These are phyloP conservation scores for Harpagus bidentatus DNA, from an alignment of 2,113 vertebrate species.

Conservation along the genomic window DNA sequence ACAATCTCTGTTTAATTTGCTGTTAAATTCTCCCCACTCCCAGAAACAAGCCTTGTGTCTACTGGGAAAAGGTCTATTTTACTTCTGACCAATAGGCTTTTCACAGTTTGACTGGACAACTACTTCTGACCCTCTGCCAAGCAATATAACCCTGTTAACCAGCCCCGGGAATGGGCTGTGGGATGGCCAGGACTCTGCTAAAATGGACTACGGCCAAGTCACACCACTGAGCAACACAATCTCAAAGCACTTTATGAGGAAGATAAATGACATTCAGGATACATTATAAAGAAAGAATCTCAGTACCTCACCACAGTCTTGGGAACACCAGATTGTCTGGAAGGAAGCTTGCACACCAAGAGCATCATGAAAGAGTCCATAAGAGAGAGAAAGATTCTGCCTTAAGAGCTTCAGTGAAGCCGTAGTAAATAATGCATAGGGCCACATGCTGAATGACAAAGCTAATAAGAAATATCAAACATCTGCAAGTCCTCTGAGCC, in stretches of 20 bases:
- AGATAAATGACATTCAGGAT: background rate
- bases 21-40: background rate
- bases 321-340: background rate
- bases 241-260: background rate
- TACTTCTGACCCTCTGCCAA: background rate
- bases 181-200: background rate
- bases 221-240: background rate
- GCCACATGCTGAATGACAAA: background rate
- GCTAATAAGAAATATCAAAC: background rate
- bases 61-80: background rate
- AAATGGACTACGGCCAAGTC: background rate
- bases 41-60: background rate
- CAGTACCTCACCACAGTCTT: background rate
- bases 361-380: background rate
- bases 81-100: background rate
- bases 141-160: background rate
- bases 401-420: background rate
- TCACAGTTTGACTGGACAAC: background rate
- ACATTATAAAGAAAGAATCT: background rate
- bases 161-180: rapidly evolving
- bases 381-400: background rate
- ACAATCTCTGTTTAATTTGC: background rate
- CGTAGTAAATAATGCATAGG: background rate
- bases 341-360: background rate
- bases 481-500: background rate